Base-by-base conservation (phyloP, 2,888 invertebrate species). In the Phorcus lineatus region DNA sequence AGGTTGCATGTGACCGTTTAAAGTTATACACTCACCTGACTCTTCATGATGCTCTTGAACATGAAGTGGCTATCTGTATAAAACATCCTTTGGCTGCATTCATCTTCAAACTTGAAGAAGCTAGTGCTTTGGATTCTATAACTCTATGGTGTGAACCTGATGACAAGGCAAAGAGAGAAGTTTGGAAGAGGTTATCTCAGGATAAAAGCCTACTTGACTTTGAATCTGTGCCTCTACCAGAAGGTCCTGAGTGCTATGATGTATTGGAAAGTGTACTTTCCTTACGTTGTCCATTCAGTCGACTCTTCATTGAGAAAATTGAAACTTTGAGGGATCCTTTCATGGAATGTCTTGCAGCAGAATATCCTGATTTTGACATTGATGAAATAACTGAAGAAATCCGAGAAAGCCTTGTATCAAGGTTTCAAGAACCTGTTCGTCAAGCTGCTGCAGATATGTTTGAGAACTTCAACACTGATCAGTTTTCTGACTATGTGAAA, bases 61-160 rank as follows among this genome's bases (percentile, higher is more conserved):
- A 54, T 24, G 76, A 77, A 77, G n/a, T 77, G 4, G 17, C 40
- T n/a, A 31, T 19, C 1, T 77, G 55, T 13, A n/a, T 77, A 4
- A 77, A 77, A 19, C 76, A 22, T n/a, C 31, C 76, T 11, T 36
- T 77, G 36, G 76, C 76, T 0, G 76, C 76, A n/a, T 24, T 57
- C 28, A 55, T 77, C 19, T 77, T 55, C 36, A 54, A 57, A 57
- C 11, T 77, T 57, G 76, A 77, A 77, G 22, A 28, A 16, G 13
- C 22, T 13, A 77, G 52, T 77, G 55, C 55, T 52, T 77, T 54
- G 76, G 76, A 77, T 77, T 17, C 31, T 36, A 17, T 77, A 2
- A 16, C 24, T 74, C 19, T 40, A n/a, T 57, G 54, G 54, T 17
- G 9, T 55, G 36, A 19, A 13, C 0, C 40, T 17, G 3, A 24